Conservation (phyloP, 2,113 vertebrate genomes). For the Paradisaea rubra region DNA sequence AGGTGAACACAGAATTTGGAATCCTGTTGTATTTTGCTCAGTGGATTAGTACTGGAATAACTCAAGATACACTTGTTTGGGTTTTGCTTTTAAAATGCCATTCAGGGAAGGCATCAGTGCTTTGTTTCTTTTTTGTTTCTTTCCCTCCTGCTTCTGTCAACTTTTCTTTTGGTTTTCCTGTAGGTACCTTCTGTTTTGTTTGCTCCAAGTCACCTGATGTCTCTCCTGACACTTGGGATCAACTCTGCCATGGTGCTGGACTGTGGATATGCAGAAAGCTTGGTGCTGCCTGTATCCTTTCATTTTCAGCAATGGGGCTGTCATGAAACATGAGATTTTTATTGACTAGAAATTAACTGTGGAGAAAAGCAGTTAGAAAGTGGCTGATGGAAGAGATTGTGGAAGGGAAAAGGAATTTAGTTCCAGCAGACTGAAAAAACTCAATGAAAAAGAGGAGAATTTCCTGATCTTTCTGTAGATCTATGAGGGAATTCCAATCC, state of each 20-base stretch:
- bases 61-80: not conserved
- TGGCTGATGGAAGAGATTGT: not conserved
- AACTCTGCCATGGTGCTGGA: slow-evolving; percentile 96
- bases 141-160: not conserved
- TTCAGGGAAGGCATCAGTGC: not conserved
- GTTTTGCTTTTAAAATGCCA: not conserved
- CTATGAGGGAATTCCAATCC: slow-evolving; percentile 91
- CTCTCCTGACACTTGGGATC: slow-evolving; percentile 91
- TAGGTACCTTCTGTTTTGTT: slow-evolving; percentile 97
- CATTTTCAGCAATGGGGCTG: not conserved
- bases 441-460: not conserved
- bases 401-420: not conserved
- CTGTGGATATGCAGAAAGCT: slow-evolving; percentile 91
- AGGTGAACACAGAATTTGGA: not conserved
- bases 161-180: not conserved
- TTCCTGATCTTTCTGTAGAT: slow-evolving; percentile 74
- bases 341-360: not conserved
- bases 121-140: not conserved
- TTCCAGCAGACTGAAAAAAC: not conserved
- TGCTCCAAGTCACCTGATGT: slow-evolving; percentile 94
- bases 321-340: not conserved
- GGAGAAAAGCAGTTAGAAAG: not conserved
- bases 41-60: not conserved
- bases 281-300: slow-evolving; percentile 95
- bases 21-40: not conserved